Base-by-base conservation (phyloP, 1,140 invertebrate genomes). In the Drosophila melanica region DNA sequence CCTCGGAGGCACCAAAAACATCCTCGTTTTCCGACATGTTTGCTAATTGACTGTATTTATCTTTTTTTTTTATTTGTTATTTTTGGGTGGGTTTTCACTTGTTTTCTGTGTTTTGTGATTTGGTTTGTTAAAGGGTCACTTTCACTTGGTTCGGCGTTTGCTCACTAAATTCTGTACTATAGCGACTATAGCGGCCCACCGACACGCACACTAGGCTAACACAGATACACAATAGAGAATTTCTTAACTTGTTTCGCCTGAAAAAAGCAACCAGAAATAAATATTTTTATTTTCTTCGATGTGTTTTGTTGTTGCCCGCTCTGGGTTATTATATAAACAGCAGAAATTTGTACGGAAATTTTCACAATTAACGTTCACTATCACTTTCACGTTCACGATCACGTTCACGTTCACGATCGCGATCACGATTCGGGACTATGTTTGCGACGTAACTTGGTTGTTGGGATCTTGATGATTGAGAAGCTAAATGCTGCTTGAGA, bases 1-100 rank as follows among this genome's bases (percentile, higher is more conserved):
- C 75, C 76, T 78, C 79, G 53, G 65, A 57, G 69, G 71, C 80
- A 55, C 68, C 76, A 57, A 81, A 69, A 77, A 90, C 77, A 77
- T 84, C 84, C 79, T 91, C 90, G 78, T 84, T 79, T 75, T 91
- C 90, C 70, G 90, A 90, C 81, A 91, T 91, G 45, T 53, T 87
- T 67, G 44, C 47, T 58, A 50, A 63, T 64, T 63, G 33, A 33
- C 12, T 48, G 18, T 69, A 12, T 47, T 42, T 50, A 0, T 42
- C 10, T 58, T 42, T 10, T 58, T 71, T n/a, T n/a, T n/a, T n/a
- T n/a, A n/a, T n/a, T n/a, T n/a, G n/a, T n/a, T n/a, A n/a, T n/a
- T n/a, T n/a, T n/a, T n/a, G n/a, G n/a, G 63, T 12, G 33, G 33
- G 30, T 18, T 62, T 58, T 50, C 37, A 66, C 44, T 68, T 70